A percentile compares a stretch with the other conserved stretches of the same genome.
Evolutionary conservation across 2,888 invertebrate genomes (phyloP).

Genomic region (Drosophila prostipennis): DNA sequence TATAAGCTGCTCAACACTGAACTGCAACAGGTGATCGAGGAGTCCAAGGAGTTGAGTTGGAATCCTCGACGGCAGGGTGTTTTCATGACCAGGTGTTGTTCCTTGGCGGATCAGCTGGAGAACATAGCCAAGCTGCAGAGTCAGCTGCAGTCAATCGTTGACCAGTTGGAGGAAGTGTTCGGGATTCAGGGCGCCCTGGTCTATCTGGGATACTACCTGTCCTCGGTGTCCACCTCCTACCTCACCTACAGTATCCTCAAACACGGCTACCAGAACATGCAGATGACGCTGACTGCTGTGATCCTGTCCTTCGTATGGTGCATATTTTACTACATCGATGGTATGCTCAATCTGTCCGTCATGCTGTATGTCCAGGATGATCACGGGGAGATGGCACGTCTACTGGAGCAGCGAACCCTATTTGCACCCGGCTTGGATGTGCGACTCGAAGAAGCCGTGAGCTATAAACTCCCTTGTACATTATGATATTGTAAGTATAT

Average conservation of each 20-base stretch:
- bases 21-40: slow-evolving; percentile 30
- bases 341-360: neutral
- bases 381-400: slow-evolving; percentile 39
- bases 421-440: slow-evolving; percentile 33
- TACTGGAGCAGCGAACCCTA: slow-evolving; percentile 23
- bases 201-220: slow-evolving; percentile 20
- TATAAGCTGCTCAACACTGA: slow-evolving; percentile 57
- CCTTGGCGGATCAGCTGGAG: slow-evolving; percentile 30
- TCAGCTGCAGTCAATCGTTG: slow-evolving; percentile 10
- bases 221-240: slow-evolving; percentile 15
- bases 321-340: slow-evolving; percentile 13
- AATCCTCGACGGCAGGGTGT: neutral
- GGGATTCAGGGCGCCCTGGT: slow-evolving; percentile 20
- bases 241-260: slow-evolving; percentile 15
- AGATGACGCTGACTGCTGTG: neutral
- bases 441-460: slow-evolving; percentile 45
- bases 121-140: slow-evolving; percentile 18
- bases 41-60: slow-evolving; percentile 11
- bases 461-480: neutral
- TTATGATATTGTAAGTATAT: too few relatives aligned
- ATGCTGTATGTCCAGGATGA: neutral
- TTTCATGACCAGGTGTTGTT: slow-evolving; percentile 34
- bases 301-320: neutral
- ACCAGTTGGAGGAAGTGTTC: neutral
- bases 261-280: neutral